Base-by-base conservation (phyloP, 2,797 vertebrate species). In the Siniperca undulata region DNA sequence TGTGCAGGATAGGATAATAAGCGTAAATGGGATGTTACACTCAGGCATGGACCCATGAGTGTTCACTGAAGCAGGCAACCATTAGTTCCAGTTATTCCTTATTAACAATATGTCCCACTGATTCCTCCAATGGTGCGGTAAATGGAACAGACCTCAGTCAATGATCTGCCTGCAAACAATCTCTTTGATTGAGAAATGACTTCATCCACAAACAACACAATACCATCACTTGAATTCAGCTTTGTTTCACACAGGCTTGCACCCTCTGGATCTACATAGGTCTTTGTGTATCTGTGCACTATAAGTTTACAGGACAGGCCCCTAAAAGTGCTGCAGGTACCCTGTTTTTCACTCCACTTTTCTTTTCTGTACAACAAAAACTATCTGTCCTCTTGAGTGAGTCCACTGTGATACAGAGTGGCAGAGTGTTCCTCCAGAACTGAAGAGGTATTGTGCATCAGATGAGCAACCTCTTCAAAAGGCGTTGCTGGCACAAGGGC, bases 61-160 rank as follows among this genome's bases (percentile, higher is more conserved):
- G 85, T 81, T 89, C 84, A 83, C 38, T 74, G 85, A 50, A 87
- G 91, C 89, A 84, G 44, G 48, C 64, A 44, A 60, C 76, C 84
- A 86, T 94, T 89, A 90, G 80, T 88, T 85, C 71, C 76, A 80
- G 89, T 91, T 90, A 87, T 88, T 93, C 89, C 90, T 95, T 92
- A 88, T 92, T 94, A 92, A 88, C 87, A 88, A 53, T 84, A 86
- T 81, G 80, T 94, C 83, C 84, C 89, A 93, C 91, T 92, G 91
- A 95, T 94, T 91, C 69, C 80, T 88, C 84, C 83, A 88, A 62
- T 53, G 70, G 90, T 88, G 91, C 89, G 53, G 86, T 83, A 93
- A 94, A 93, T 92, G 85, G 83, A 90, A 89, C 92, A 84, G 86
- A 89, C 83, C 80, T 81, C 80, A 73, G 76, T 82, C 89, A 88